A percentile compares a stretch with the other conserved stretches of the same genome.
These are phyloP conservation scores for Plumapathes pennacea DNA, from an alignment of 92 coral and sea anemone species.

Conservation along the genomic window DNA sequence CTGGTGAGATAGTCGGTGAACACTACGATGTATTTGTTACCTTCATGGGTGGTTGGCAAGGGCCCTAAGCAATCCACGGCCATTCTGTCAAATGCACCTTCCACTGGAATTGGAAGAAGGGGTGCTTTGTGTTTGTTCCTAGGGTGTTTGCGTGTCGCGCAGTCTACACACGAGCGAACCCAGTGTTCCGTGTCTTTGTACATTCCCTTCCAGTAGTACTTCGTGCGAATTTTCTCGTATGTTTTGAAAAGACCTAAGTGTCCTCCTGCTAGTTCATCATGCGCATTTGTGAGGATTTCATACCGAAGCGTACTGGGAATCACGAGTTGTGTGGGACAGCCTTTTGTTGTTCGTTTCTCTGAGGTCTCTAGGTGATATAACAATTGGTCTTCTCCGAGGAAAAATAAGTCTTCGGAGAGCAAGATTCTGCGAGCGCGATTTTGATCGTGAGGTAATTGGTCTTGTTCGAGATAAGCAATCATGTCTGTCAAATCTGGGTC, in stretches of 20 bases:
- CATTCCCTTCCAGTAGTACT: slow-evolving; percentile 59
- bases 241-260: slow-evolving; percentile 59
- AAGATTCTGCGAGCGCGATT: background rate
- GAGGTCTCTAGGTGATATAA: slow-evolving; percentile 16
- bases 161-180: slow-evolving; percentile 22
- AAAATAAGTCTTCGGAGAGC: slow-evolving; percentile 14
- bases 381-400: slow-evolving; percentile 14
- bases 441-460: slow-evolving; percentile 19
- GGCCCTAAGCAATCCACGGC: slow-evolving; percentile 50
- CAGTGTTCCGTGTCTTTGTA: slow-evolving; percentile 44
- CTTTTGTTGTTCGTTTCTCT: background rate
- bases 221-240: slow-evolving; percentile 38
- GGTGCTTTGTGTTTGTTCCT: slow-evolving; percentile 3
- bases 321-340: slow-evolving; percentile 27
- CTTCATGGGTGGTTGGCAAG: slow-evolving; percentile 36
- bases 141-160: slow-evolving; percentile 24
- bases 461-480: slow-evolving; percentile 28
- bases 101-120: slow-evolving; percentile 35
- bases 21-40: slow-evolving; percentile 49
- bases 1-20: slow-evolving; percentile 53
- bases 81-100: slow-evolving; percentile 18
- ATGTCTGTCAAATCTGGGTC: slow-evolving; percentile 18
- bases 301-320: slow-evolving; percentile 33
- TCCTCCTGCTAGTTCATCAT: slow-evolving; percentile 53
- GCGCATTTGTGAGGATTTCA: slow-evolving; percentile 41